These are phyloP conservation scores for Rhabdomys pumilio DNA, from an alignment of 2,797 vertebrate species.

Conservation along the genomic window DNA sequence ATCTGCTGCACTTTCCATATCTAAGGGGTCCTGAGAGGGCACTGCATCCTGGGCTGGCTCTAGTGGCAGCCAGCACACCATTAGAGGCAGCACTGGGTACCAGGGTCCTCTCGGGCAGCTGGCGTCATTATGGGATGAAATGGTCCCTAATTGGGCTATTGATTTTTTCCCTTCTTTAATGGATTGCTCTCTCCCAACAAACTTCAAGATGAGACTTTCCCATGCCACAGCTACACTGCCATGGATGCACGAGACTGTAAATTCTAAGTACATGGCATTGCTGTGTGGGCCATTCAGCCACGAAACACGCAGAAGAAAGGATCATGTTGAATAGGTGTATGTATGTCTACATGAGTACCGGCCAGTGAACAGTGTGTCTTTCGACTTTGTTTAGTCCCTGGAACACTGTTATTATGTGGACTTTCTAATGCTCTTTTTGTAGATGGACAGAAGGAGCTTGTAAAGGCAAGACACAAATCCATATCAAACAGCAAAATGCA, in stretches of 20 bases:
- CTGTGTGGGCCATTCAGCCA: slow-evolving; percentile 13
- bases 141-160: slow-evolving; percentile 85
- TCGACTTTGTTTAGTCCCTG: neutral
- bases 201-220: slow-evolving; percentile 68
- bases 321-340: neutral
- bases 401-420: accelerated
- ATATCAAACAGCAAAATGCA: neutral
- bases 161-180: slow-evolving; percentile 84
- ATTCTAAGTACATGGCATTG: neutral
- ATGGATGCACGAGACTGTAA: slow-evolving; percentile 19
- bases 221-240: slow-evolving; percentile 66
- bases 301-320: neutral
- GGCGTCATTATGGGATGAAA: slow-evolving; percentile 74
- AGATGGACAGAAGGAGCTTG: neutral
- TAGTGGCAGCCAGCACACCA: slow-evolving; percentile 20
- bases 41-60: neutral
- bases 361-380: accelerated
- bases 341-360: neutral
- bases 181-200: slow-evolving; percentile 78
- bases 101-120: slow-evolving; percentile 73
- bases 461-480: neutral
- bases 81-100: slow-evolving; percentile 43
- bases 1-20: neutral
- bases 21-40: slow-evolving; percentile 12
- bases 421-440: neutral